phyloP scores from a whole-genome alignment of 1,140 invertebrate genomes.

The Hyles vespertilio region DNA sequence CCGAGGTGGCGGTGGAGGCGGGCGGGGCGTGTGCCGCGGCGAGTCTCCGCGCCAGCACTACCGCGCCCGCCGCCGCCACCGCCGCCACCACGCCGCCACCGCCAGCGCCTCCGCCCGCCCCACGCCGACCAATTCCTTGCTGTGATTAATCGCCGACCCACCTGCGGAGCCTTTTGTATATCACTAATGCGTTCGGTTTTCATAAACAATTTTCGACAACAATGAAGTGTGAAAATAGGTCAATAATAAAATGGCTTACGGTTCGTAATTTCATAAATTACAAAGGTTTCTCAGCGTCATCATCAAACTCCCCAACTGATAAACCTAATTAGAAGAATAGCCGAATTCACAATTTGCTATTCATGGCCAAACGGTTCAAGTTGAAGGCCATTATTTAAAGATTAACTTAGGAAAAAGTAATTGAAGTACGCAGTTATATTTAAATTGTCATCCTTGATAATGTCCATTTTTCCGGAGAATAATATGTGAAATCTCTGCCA shows the following conservation, averaged over 20 bases:
- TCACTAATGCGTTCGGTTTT: constrained; percentile 52
- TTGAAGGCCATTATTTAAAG: too few relatives aligned
- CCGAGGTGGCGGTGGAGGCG: constrained; percentile 23
- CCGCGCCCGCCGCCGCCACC: constrained; percentile 46
- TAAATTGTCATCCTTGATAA: too few relatives aligned
- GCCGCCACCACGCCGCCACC: constrained; percentile 26
- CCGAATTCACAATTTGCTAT: too few relatives aligned
- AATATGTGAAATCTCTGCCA: too few relatives aligned
- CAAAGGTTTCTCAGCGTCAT: too few relatives aligned
- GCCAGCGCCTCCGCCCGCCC: constrained; percentile 40
- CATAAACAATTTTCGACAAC: constrained; percentile 50
- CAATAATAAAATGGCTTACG: constrained; percentile 2
- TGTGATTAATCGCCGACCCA: constrained; percentile 68
- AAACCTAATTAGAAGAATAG: too few relatives aligned
- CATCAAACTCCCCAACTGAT: too few relatives aligned
- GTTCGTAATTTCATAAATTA: too few relatives aligned
- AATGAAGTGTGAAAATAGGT: constrained; percentile 17
- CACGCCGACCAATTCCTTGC: constrained; percentile 47
- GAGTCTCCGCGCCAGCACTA: constrained; percentile 55
- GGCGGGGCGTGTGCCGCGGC: constrained; percentile 45
- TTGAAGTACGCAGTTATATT: too few relatives aligned
- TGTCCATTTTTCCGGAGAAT: too few relatives aligned
- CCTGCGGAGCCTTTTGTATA: constrained; percentile 69
- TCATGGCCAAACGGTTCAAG: too few relatives aligned
- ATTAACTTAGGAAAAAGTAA: too few relatives aligned